Evolutionary conservation across 2,113 vertebrate genomes (phyloP).

Genomic region (Burhinus oedicnemus): DNA sequence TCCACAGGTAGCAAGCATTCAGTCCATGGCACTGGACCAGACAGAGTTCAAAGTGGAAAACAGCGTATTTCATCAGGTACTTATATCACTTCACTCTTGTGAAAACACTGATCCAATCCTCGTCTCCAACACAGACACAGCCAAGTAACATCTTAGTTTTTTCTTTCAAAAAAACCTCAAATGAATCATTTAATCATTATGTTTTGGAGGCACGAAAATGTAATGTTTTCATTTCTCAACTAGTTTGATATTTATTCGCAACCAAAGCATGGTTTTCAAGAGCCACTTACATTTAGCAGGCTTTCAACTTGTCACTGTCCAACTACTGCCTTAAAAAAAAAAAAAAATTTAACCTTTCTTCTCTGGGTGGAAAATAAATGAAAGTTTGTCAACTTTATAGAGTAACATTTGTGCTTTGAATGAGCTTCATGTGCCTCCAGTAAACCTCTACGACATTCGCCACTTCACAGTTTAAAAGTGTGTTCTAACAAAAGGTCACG

Average conservation of each 20-base stretch:
- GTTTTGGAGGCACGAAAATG: neutral
- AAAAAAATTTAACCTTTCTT: constrained; percentile 66
- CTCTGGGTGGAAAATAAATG: constrained; percentile 50
- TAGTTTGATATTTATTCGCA: neutral
- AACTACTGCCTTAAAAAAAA: constrained; percentile 6
- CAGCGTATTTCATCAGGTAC: neutral
- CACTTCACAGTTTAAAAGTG: constrained; percentile 68
- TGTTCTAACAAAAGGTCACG: constrained; percentile 72
- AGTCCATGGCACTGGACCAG: neutral
- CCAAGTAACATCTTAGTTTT: neutral
- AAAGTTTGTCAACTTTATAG: constrained; percentile 59
- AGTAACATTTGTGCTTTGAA: constrained; percentile 41
- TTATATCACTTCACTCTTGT: neutral
- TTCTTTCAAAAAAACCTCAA: neutral
- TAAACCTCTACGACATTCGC: constrained; percentile 36
- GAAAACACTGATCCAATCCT: neutral
- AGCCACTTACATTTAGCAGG: neutral
- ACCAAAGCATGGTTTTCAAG: neutral
- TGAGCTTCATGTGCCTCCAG: constrained; percentile 46
- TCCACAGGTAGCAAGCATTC: neutral
- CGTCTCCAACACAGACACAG: neutral
- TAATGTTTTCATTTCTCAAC: neutral
- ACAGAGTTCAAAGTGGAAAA: neutral
- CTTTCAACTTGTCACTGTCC: constrained; percentile 53
- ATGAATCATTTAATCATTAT: neutral